A percentile compares a stretch with the other conserved stretches of the same genome.
Conservation (phyloP, 1,140 invertebrate species). For the Bombus picipes region DNA sequence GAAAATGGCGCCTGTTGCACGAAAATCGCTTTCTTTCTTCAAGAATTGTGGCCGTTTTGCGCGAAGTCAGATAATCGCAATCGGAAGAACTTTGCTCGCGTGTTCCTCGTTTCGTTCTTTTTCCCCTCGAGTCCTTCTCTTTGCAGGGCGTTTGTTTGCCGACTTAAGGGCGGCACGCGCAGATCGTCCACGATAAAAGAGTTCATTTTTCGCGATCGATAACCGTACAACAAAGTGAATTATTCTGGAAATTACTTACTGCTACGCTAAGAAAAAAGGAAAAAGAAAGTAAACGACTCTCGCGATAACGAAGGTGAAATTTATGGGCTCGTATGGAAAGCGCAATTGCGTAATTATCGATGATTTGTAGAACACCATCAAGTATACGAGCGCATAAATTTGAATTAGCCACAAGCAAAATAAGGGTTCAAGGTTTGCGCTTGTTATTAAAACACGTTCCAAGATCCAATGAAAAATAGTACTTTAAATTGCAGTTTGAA, state of each 20-base stretch:
- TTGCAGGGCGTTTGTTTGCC: conserved; percentile 22
- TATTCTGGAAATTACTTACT: conserved; percentile 34
- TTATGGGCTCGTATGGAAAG: not conserved
- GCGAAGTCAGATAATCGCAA: not conserved
- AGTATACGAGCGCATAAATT: not conserved
- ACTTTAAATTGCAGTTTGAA: not conserved
- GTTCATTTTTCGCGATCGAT: conserved; percentile 39
- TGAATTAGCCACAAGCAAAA: not conserved
- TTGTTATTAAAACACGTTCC: not conserved
- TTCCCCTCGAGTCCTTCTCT: not conserved
- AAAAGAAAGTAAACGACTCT: too few relatives aligned
- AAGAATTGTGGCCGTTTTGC: not conserved
- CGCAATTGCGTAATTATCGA: conserved; percentile 22
- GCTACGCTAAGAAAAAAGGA: not conserved
- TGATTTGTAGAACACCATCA: not conserved
- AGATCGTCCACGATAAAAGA: conserved; percentile 24
- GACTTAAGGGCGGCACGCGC: conserved; percentile 17
- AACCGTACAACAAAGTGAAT: conserved; percentile 14
- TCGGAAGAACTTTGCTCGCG: conserved; percentile 18
- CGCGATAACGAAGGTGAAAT: conserved; percentile 7
- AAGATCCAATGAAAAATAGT: not conserved
- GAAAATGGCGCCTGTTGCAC: not conserved
- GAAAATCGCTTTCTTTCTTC: not conserved
- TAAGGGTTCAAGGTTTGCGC: not conserved
- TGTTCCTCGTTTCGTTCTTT: not conserved